phyloP scores from a whole-genome alignment of 1,140 invertebrate genomes.

The Triops longicaudatus region DNA sequence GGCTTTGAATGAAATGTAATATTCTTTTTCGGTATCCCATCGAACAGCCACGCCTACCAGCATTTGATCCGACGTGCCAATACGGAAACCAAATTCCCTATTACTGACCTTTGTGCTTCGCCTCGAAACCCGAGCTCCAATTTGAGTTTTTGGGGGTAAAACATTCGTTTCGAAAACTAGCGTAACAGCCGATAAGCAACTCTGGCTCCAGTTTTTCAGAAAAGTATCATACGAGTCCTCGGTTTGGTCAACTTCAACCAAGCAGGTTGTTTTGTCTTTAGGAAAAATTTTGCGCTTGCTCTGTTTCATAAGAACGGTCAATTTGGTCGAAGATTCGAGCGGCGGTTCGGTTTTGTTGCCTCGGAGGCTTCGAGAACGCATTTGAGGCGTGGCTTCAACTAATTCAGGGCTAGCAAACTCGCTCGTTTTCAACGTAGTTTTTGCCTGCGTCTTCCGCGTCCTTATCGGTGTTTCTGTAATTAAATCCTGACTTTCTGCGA shows the following conservation, averaged over 20 bases:
- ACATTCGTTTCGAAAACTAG: not conserved
- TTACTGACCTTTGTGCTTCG: not conserved
- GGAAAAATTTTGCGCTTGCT: not conserved
- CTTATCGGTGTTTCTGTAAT: not conserved
- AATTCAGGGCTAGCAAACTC: not conserved
- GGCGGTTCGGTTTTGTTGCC: not conserved
- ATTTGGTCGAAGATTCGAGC: not conserved
- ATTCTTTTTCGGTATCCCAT: not conserved
- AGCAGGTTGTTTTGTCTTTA: not conserved
- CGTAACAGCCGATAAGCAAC: not conserved
- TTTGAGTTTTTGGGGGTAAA: not conserved
- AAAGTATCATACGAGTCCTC: not conserved
- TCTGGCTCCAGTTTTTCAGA: not conserved
- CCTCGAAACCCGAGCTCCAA: not conserved
- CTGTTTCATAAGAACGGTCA: not conserved
- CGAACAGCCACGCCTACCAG: not conserved
- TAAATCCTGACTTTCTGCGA: not conserved
- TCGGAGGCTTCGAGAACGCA: not conserved
- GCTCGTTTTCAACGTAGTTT: slow-evolving; percentile 7
- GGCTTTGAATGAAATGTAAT: not conserved
- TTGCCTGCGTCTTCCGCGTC: not conserved
- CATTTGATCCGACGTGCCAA: not conserved
- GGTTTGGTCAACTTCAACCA: not conserved
- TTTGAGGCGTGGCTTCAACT: not conserved
- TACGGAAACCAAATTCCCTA: not conserved